Percentiles rank a stretch among this genome's conserved stretches.
Evolutionary conservation across 2,113 vertebrate genomes (phyloP).

Genomic region (Rhombomys opimus): DNA sequence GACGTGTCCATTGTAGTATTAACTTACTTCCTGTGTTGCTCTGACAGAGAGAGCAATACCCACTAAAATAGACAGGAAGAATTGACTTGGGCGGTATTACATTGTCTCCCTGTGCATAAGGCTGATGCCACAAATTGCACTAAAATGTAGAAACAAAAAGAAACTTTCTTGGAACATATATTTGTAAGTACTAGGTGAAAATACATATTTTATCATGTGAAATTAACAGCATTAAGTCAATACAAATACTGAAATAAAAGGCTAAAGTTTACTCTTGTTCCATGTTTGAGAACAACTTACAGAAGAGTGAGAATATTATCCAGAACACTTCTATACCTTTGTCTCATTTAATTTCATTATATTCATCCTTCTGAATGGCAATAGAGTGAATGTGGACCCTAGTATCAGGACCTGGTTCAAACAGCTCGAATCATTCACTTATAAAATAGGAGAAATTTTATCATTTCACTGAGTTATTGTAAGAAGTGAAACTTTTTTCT

Average conservation of each 20-base stretch:
- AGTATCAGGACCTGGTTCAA: neutral
- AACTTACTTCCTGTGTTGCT: neutral
- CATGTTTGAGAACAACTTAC: neutral
- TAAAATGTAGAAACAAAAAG: neutral
- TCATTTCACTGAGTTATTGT: neutral
- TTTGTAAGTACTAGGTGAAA: neutral
- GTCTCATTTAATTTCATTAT: neutral
- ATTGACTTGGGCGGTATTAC: neutral
- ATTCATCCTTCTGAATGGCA: neutral
- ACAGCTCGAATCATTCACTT: neutral
- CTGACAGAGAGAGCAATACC: neutral
- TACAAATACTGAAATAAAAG: neutral
- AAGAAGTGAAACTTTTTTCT: neutral
- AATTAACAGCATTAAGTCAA: neutral
- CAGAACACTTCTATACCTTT: neutral
- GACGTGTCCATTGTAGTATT: neutral
- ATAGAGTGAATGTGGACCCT: fast-evolving
- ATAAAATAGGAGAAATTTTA: neutral
- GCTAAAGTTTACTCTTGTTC: neutral
- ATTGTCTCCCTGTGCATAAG: neutral
- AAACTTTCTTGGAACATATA: neutral
- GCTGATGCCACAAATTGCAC: neutral
- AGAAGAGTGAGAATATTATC: neutral
- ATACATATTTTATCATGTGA: neutral
- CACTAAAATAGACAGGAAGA: neutral